Base-by-base conservation (phyloP, 1,140 invertebrate species). In the Uloborus diversus region DNA sequence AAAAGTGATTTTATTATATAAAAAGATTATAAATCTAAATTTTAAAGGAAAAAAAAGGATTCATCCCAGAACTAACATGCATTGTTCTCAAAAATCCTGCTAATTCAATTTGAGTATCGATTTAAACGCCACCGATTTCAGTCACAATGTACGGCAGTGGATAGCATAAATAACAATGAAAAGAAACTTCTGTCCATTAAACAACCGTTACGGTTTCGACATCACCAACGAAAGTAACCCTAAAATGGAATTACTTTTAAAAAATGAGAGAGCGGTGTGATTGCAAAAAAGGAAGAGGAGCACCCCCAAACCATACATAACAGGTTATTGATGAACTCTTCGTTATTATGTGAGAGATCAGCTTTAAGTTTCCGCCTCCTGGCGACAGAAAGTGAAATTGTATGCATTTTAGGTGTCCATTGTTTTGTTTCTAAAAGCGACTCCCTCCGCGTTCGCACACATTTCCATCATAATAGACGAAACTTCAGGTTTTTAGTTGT, bases 291-390 rank as follows among this genome's bases (percentile, higher is more conserved):
- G n/a, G 13, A n/a, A 53, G 17, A 14, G 25, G 17, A 37, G n/a
- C 17, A n/a, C 9, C 32, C 23, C 47, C 13, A 68, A 53, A 73
- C 32, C 28, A 51, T 64, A 42, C 51, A 75, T 75, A 75, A 75
- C 71, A 75, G 71, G 59, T 75, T 75, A 75, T 75, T 75, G 71
- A 75, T 75, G 71, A 75, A 75, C 37, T 64, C 27, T 3, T 2
- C 23, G 9, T 14, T 28, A 47, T 73, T 73, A 57, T 73, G 47
- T n/a, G 20, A 47, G 61, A 57, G 32, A 73, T 32, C 69, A 49
- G 25, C 69, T 57, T 37, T 30, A 37, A 11, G 17, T 53, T 61
- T 73, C 70, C 56, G 28, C 59, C 37, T 42, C 37, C 59, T 75
- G 71, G 37, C 33, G 59, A 51, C 35, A 13, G 71, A 75, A 75